Evolutionary conservation across 2,888 invertebrate genomes (phyloP), one percentile per base, ranked within the genome.

Genomic region (Serrognathus titanus): DNA sequence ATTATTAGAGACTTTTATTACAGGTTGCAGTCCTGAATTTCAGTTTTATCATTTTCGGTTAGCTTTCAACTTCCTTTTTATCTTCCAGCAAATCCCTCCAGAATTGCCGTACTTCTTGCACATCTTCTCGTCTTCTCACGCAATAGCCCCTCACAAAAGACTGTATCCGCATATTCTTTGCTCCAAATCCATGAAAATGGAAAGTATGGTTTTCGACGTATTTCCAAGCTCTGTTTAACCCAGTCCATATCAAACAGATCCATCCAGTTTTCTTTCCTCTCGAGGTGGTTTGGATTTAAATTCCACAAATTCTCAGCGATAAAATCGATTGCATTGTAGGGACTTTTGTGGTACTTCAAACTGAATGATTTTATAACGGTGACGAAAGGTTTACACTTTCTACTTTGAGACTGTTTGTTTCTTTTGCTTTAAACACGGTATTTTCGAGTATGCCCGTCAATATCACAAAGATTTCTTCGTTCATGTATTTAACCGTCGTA

Each of bases 161-260:
- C 68, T 87, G 86, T 66, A 87, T 83, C 83, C 8, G 85, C 86
- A 62, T 82, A 81, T 1, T 83, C 80, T 55, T 77, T 76, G 4
- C 81, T 78, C 85, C 85, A 85, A 31, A 85, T 71, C 81, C 84
- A 82, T 1, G 84, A 85, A 64, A 82, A 82, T 0, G 86, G 85
- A 67, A 81, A 85, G 63, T 78, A 80, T 1, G 81, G 80, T 20
- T 86, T 79, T 2, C 85, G 85, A 45, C 79, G 68, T 43, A 69
- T 62, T 63, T 72, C 69, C 31, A 86, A 74, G 59, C 74, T 69
- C 8, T 75, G 60, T 58, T 80, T 77, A 40, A 82, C 83, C 79
- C 82, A 82, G 0, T 82, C 80, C 79, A 85, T 84, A 59, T 84
- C 82, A 65, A 83, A 85, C 59, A 85, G 70, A 60, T 83, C 80